Percentiles rank a stretch among this genome's conserved stretches.
Conservation (phyloP, 2,797 vertebrate genomes). For the Crocodylus rhombifer region DNA sequence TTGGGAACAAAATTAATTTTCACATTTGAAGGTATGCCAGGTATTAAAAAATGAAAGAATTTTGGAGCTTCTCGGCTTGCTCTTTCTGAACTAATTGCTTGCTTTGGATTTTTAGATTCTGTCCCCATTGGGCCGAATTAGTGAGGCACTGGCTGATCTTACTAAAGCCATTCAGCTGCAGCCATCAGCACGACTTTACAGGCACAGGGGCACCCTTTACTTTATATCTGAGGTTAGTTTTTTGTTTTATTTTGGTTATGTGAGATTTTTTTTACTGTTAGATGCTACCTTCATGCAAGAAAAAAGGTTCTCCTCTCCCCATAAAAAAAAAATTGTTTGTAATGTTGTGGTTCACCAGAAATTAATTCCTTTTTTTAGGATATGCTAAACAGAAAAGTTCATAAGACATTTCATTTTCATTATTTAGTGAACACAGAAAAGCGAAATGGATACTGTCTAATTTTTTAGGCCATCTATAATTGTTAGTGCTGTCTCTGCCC, state of each 20-base stretch:
- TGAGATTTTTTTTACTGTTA: background rate
- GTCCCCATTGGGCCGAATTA: constrained; percentile 94
- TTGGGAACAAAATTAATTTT: background rate
- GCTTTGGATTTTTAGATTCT: constrained; percentile 86
- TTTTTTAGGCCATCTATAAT: background rate
- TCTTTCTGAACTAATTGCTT: background rate
- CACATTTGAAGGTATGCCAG: background rate
- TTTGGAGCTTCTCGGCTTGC: background rate
- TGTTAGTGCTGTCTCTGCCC: background rate
- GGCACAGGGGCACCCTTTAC: constrained; percentile 94
- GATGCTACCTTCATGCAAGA: background rate
- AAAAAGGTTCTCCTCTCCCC: background rate
- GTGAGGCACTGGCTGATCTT: constrained; percentile 95
- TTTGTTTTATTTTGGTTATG: background rate
- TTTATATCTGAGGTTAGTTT: constrained; percentile 96
- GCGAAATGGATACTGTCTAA: background rate
- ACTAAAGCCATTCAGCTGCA: constrained; percentile 97
- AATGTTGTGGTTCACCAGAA: background rate
- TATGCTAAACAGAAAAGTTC: background rate
- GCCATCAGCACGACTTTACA: constrained; percentile 93
- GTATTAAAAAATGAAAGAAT: background rate
- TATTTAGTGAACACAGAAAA: background rate
- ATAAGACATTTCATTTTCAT: background rate
- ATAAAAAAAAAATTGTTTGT: background rate
- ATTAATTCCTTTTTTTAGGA: background rate